Evolutionary conservation across 2,888 invertebrate species (phyloP), one percentile per base, ranked within the genome.

Genomic region (Dromius quadrimaculatus): DNA sequence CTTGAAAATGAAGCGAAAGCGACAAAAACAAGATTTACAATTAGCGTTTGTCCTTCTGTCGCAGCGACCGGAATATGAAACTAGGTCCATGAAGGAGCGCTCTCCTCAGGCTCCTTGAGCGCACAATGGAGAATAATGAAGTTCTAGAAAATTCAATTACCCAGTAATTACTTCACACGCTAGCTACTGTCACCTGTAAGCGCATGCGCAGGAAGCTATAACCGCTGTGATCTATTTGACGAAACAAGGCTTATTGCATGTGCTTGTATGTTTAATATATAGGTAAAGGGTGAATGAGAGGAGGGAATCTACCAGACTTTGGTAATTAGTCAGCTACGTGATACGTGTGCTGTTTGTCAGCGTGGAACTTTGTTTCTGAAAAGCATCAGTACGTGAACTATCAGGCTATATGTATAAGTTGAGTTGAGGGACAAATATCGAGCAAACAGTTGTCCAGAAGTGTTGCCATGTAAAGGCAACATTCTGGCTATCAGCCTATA

Each of bases 111-210:
- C 50, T 8, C 41, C 66, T 50, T 41, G n/a, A 17, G 66, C 23
- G 41, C 34, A 68, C 68, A 68, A 68, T 68, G 34, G 68, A 57
- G 57, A 68, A 68, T 64, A 68, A 68, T 68, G 68, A 68, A 68
- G 68, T 68, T 68, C 68, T 68, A 68, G 68, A 68, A 68, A 68
- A 68, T 68, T 68, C 68, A 68, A 68, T 68, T 68, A 68, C 68
- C 59, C 45, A 43, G 68, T 68, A 68, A 68, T 68, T 68, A 68
- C 68, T 59, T 45, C 45, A 43, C 59, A 43, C 43, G 57, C 57
- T 68, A 57, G 59, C 68, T 68, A 17, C 43, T 43, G 59, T 68
- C 68, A 68, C 68, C 68, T 68, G 68, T 20, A 17, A 2, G 36
- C 45, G 45, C 20, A 6, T 45, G 45, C 45, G 22, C 41, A 6